A percentile compares a stretch with the other conserved stretches of the same genome.
phyloP scores from a whole-genome alignment of 1,140 invertebrate species.

The Drosophila micromelanica region DNA sequence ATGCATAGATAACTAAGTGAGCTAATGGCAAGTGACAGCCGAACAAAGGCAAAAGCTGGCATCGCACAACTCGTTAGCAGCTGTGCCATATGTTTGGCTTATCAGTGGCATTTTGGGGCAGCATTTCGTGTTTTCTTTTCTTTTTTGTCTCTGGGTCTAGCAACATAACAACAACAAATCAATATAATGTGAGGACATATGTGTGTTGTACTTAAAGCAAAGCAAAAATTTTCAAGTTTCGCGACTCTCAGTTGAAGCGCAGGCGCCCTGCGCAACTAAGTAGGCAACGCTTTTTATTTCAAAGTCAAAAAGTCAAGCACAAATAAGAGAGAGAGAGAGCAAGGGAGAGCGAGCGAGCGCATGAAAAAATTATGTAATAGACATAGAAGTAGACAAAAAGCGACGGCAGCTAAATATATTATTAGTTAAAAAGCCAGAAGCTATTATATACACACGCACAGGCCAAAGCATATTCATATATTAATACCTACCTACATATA shows the following conservation, averaged over 20 bases:
- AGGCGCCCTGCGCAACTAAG: constrained; percentile 62
- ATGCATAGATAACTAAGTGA: constrained; percentile 3
- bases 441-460: constrained; percentile 47
- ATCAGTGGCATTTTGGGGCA: constrained; percentile 34
- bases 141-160: background rate
- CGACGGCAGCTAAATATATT: constrained; percentile 72
- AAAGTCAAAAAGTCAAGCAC: constrained; percentile 77
- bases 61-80: constrained; percentile 59
- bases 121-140: constrained; percentile 11
- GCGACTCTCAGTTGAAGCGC: constrained; percentile 42
- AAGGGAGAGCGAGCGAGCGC: constrained; percentile 8
- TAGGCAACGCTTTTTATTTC: constrained; percentile 74
- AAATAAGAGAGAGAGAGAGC: constrained; percentile 12
- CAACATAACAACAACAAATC: constrained; percentile 54
- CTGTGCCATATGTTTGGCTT: constrained; percentile 50
- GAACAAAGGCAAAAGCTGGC: constrained; percentile 48
- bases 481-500: background rate
- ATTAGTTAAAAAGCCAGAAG: constrained; percentile 61
- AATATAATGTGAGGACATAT: constrained; percentile 43
- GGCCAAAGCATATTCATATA: background rate
- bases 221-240: background rate
- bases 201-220: constrained; percentile 14
- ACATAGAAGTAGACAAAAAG: constrained; percentile 58
- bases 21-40: constrained; percentile 58
- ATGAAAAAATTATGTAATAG: constrained; percentile 69